A percentile compares a stretch with the other conserved stretches of the same genome.
These are phyloP conservation scores for Dryobota labecula DNA, from an alignment of 2,888 invertebrate genomes.

Conservation along the genomic window DNA sequence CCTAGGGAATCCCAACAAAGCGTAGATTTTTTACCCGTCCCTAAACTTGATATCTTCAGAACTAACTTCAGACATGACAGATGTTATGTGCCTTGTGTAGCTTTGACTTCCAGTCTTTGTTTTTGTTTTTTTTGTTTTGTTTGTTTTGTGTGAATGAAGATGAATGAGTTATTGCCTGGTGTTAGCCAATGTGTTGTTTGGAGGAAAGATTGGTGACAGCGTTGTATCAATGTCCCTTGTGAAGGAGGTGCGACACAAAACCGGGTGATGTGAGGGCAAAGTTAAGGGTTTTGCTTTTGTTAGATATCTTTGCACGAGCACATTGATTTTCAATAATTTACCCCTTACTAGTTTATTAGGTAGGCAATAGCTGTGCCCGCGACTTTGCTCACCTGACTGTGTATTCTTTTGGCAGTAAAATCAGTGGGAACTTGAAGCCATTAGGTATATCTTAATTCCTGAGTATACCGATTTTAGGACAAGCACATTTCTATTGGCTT, in stretches of 20 bases:
- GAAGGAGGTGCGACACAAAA: not conserved
- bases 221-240: slow-evolving; percentile 29
- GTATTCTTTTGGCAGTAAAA: not conserved
- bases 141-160: slow-evolving; percentile 49
- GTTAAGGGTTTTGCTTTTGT: slow-evolving; percentile 12
- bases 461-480: too few species aligned
- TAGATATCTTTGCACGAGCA: not conserved
- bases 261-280: not conserved
- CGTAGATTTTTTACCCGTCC: slow-evolving; percentile 2
- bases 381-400: not conserved
- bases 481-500: not conserved
- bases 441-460: not conserved
- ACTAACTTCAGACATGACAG: slow-evolving; percentile 38
- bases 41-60: slow-evolving; percentile 34
- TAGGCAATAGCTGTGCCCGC: not conserved
- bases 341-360: not conserved
- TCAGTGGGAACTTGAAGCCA: not conserved
- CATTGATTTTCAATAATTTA: not conserved
- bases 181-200: slow-evolving; percentile 30
- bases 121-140: too few species aligned
- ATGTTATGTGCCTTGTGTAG: slow-evolving; percentile 25
- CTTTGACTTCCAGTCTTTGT: slow-evolving; percentile 42
- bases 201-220: slow-evolving; percentile 37
- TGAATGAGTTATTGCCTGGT: slow-evolving; percentile 36
- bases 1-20: slow-evolving; percentile 17